phyloP scores from a whole-genome alignment of 2,888 invertebrate genomes.

The Drosophila picticornis region DNA sequence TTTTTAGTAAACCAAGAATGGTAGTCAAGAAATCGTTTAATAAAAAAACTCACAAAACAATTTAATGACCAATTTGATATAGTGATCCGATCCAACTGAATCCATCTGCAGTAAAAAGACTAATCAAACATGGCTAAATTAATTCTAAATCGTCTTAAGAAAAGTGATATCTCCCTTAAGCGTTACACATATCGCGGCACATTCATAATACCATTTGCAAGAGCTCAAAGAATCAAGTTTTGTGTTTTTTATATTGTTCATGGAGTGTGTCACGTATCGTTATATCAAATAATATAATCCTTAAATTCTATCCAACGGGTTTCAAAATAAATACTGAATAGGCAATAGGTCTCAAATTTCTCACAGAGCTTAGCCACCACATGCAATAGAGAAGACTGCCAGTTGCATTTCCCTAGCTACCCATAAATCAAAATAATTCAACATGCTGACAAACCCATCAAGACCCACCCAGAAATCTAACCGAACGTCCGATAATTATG shows the following conservation, averaged over 20 bases:
- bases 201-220: neutral
- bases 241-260: neutral
- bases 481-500: constrained; percentile 69
- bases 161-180: neutral
- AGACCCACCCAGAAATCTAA: constrained; percentile 38
- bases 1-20: too few species aligned
- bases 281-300: neutral
- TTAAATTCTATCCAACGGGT: neutral
- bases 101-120: neutral
- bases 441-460: constrained; percentile 45
- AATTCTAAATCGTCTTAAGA: neutral
- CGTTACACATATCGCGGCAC: neutral
- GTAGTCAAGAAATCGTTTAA: too few species aligned
- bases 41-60: neutral
- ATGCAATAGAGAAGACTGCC: constrained; percentile 17
- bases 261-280: constrained; percentile 1
- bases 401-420: constrained; percentile 30
- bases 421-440: constrained; percentile 58
- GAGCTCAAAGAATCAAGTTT: neutral
- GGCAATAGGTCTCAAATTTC: constrained; percentile 38
- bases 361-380: constrained; percentile 40
- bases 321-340: neutral
- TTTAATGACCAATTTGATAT: too few species aligned
- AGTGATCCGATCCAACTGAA: neutral
- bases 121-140: neutral